Base-by-base conservation (phyloP, 2,888 invertebrate species). In the Pinctada fucata region DNA sequence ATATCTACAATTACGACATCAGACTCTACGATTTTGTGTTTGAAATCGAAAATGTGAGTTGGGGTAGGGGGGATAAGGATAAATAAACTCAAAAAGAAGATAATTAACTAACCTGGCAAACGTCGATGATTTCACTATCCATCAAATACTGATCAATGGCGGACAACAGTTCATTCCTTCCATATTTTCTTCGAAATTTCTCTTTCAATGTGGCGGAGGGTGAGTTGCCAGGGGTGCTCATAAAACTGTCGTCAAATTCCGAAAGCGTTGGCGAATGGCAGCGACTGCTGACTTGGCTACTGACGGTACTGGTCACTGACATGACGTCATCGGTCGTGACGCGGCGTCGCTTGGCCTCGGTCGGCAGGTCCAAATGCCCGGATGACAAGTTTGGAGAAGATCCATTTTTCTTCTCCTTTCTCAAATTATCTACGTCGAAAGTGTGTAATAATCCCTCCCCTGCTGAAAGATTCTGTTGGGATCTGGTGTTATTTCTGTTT, bases 111-210 rank as follows among this genome's bases (percentile, higher is more conserved):
- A 95, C 95, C 93, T 95, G 95, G 94, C 97, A 97, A 87, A 96
- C 95, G 91, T 97, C 97, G 83, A 98, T 96, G 87, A 98, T 95
- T 93, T 97, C 96, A 90, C 96, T 97, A 93, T 97, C 97, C 97
- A 98, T 97, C 91, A 98, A 96, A 93, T 97, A 98, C 92, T 97
- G 96, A 93, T 97, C 96, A 89, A 97, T 95, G 80, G 97, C 95
- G 85, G 96, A 96, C 97, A 97, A 97, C 88, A 97, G 96, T 91
- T 97, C 97, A 83, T 93, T 91, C 92, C 95, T 96, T 89, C 95
- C 95, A 92, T 95, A 90, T 75, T 85, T 84, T 79, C 88, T 87
- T 52, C 87, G 86, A 81, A 90, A 88, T 75, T 86, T 84, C 73
- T 91, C 91, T 76, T 88, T 88, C 71, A 86, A 83, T 16, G 88